These are phyloP conservation scores for Sceliomorpha sp. DNA, from an alignment of 2,888 invertebrate species.

Conservation along the genomic window DNA sequence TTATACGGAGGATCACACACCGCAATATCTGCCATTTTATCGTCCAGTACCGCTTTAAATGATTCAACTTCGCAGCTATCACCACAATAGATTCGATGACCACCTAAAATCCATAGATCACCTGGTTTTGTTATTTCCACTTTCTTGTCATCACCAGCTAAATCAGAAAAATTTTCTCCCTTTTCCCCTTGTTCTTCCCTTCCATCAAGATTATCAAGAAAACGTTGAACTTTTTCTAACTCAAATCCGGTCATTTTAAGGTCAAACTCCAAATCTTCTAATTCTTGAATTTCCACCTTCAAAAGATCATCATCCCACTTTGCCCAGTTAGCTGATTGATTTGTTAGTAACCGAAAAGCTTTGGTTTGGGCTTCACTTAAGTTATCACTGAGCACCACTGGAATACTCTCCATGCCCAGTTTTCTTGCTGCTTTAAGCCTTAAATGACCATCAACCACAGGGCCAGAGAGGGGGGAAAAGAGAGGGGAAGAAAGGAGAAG, in stretches of 20 bases:
- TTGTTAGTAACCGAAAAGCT: conserved; percentile 20
- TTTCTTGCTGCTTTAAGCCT: conserved; percentile 25
- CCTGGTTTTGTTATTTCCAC: conserved; percentile 24
- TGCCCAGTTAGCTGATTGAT: conserved; percentile 27
- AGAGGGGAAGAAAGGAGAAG: no score
- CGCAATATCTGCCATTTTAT: conserved; percentile 23
- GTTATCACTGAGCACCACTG: conserved; percentile 20
- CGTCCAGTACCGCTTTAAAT: conserved; percentile 22
- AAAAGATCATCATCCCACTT: conserved; percentile 25
- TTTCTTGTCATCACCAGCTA: conserved; percentile 18
- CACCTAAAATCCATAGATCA: conserved; percentile 22
- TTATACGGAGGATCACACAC: conserved; percentile 16
- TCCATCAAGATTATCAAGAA: conserved; percentile 20
- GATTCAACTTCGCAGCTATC: conserved; percentile 21
- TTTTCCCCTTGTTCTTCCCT: conserved; percentile 19
- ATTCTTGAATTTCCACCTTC: conserved; percentile 22
- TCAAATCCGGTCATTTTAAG: conserved; percentile 23
- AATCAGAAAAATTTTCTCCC: conserved; percentile 22
- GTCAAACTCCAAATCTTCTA: conserved; percentile 23
- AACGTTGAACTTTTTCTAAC: conserved; percentile 21
- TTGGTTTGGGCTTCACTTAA: conserved; percentile 18
- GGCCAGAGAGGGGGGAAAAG: no score
- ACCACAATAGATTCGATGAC: conserved; percentile 22
- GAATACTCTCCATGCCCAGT: conserved; percentile 20
- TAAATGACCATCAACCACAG: conserved; percentile 25